Conservation (phyloP, 2,888 invertebrate genomes). For the Cheiracanthium punctorium region DNA sequence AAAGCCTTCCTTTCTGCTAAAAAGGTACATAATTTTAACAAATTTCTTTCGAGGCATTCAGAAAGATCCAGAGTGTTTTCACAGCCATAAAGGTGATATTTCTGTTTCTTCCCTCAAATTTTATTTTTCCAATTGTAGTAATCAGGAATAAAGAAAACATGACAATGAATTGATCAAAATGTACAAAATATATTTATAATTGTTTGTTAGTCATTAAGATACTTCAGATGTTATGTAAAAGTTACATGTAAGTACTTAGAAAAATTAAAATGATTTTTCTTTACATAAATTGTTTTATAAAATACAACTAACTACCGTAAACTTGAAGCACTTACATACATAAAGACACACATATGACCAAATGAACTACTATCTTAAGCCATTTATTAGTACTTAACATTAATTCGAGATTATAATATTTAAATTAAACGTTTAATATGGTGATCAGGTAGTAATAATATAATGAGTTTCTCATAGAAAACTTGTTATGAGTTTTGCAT, state of each 20-base stretch:
- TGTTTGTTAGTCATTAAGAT: background rate
- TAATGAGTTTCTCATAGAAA: too few species aligned
- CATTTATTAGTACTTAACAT: too few species aligned
- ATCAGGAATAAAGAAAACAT: background rate
- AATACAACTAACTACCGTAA: too few species aligned
- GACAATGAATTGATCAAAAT: background rate
- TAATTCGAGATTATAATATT: too few species aligned
- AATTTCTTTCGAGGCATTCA: background rate
- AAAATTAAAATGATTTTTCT: conserved; percentile 5
- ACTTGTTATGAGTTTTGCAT: too few species aligned
- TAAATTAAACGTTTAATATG: too few species aligned
- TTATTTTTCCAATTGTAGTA: background rate
- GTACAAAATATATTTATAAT: conserved; percentile 13
- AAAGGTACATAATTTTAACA: background rate
- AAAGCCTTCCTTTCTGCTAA: background rate
- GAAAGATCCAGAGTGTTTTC: background rate
- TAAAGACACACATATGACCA: too few species aligned
- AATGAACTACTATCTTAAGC: too few species aligned
- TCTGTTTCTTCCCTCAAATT: background rate
- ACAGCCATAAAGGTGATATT: background rate
- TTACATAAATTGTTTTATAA: background rate
- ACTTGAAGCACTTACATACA: too few species aligned
- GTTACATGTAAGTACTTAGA: conserved; percentile 11
- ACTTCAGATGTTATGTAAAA: background rate
- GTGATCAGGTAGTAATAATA: too few species aligned